These are phyloP conservation scores for Microcaecilia unicolor DNA, from an alignment of 2,797 vertebrate species.

Conservation along the genomic window DNA sequence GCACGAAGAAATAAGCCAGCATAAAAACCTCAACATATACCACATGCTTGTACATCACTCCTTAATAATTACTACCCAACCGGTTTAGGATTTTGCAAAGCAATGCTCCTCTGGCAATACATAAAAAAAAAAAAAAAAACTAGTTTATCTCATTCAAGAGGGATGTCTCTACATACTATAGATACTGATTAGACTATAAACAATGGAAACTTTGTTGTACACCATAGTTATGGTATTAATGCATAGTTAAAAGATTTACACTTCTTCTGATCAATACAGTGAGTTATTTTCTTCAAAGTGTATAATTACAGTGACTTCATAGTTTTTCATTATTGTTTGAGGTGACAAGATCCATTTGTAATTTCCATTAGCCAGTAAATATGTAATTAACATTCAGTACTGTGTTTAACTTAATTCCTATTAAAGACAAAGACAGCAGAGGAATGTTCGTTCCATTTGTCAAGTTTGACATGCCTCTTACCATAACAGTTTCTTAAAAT, in stretches of 20 bases:
- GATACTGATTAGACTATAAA: constrained; percentile 38
- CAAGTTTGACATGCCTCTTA: constrained; percentile 55
- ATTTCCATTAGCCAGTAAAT: constrained; percentile 68
- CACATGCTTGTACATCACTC: constrained; percentile 8
- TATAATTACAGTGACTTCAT: constrained; percentile 54
- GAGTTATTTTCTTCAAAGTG: constrained; percentile 42
- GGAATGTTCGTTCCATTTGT: constrained; percentile 54
- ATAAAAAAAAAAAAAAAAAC: constrained; percentile 37
- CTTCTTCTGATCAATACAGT: constrained; percentile 57
- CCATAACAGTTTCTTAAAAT: constrained; percentile 51
- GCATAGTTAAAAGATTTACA: constrained; percentile 56
- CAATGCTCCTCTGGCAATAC: constrained; percentile 25
- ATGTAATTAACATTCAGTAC: constrained; percentile 61
- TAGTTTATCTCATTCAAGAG: constrained; percentile 31
- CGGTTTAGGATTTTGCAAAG: constrained; percentile 11
- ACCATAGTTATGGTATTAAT: constrained; percentile 52
- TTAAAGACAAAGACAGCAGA: constrained; percentile 53
- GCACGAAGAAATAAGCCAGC: too few species aligned
- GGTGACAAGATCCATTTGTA: constrained; percentile 62
- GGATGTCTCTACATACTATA: constrained; percentile 19
- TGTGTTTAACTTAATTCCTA: constrained; percentile 63
- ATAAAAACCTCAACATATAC: background rate
- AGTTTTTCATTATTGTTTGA: constrained; percentile 53
- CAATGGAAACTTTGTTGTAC: constrained; percentile 45
- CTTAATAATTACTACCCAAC: constrained; percentile 14